These are phyloP conservation scores for Notodonta dromedarius DNA, from an alignment of 2,888 invertebrate species.

Conservation along the genomic window DNA sequence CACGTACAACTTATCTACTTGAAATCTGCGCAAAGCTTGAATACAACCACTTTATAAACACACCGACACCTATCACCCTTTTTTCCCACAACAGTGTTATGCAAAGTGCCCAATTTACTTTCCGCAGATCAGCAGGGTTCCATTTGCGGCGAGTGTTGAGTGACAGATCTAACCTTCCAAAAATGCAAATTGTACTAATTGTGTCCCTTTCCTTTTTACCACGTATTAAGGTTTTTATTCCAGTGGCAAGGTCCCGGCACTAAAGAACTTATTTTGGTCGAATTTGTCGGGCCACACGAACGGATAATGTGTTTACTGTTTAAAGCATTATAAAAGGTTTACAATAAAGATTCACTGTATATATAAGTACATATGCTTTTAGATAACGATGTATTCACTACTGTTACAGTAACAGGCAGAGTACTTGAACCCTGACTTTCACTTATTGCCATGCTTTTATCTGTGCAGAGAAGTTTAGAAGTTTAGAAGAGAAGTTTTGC, in stretches of 20 bases:
- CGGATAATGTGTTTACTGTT: conserved; percentile 28
- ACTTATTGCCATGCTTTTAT: too few relatives aligned
- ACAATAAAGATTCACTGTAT: too few relatives aligned
- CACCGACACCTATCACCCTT: conserved; percentile 1
- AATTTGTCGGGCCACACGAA: conserved; percentile 38
- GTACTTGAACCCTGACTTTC: too few relatives aligned
- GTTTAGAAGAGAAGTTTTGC: too few relatives aligned
- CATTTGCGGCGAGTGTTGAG: conserved; percentile 33
- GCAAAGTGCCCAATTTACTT: conserved; percentile 37
- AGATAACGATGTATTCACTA: too few relatives aligned
- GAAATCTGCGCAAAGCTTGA: too few relatives aligned
- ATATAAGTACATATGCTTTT: too few relatives aligned
- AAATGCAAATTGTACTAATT: conserved; percentile 33
- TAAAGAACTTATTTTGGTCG: conserved; percentile 11
- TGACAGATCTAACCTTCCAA: conserved; percentile 34
- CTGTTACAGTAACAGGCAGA: too few relatives aligned
- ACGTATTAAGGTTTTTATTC: conserved; percentile 23
- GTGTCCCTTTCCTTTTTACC: conserved; percentile 4
- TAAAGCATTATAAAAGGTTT: conserved; percentile 20
- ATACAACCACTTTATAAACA: too few relatives aligned
- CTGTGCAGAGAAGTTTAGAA: too few relatives aligned
- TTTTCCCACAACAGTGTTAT: conserved; percentile 17
- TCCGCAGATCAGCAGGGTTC: conserved; percentile 31
- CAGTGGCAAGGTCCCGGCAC: conserved; percentile 6
- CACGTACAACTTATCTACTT: too few relatives aligned